These are phyloP conservation scores for Melanaphis sacchari DNA, from an alignment of 1,140 invertebrate species.

Conservation along the genomic window DNA sequence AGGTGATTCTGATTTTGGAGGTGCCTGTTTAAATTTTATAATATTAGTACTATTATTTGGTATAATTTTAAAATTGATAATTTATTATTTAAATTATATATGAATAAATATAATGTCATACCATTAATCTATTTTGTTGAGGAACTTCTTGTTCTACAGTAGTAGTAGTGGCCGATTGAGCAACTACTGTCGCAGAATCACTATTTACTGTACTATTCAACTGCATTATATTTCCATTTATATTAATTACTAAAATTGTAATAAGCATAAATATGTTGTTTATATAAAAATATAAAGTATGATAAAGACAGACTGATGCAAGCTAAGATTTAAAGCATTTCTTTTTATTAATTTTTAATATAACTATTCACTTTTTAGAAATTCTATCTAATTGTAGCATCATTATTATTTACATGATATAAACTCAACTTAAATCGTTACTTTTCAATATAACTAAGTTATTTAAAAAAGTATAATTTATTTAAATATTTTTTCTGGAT, in stretches of 20 bases:
- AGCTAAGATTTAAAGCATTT: background rate
- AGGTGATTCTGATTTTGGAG: constrained; percentile 75
- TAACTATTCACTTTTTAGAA: background rate
- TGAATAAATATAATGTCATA: constrained; percentile 61
- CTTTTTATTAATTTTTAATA: background rate
- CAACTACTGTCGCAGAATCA: constrained; percentile 62
- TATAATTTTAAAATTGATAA: constrained; percentile 54
- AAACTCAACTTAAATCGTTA: background rate
- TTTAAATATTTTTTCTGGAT: background rate
- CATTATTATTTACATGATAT: background rate
- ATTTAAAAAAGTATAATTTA: background rate
- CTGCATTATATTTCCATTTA: constrained; percentile 77
- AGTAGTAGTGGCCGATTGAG: constrained; percentile 64
- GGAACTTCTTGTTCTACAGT: constrained; percentile 65
- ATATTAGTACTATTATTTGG: constrained; percentile 33
- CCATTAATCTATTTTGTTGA: constrained; percentile 71
- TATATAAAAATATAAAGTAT: background rate
- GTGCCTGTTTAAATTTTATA: constrained; percentile 71
- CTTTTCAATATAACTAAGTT: too few relatives aligned
- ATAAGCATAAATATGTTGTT: background rate
- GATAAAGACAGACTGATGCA: background rate
- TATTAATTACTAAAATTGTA: constrained; percentile 70
- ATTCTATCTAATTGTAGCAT: background rate
- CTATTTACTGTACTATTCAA: constrained; percentile 64
- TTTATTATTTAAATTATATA: background rate